Evolutionary conservation across 2,888 invertebrate genomes (phyloP), one percentile per base, ranked within the genome.

Genomic region (Drosophila pegasa): DNA sequence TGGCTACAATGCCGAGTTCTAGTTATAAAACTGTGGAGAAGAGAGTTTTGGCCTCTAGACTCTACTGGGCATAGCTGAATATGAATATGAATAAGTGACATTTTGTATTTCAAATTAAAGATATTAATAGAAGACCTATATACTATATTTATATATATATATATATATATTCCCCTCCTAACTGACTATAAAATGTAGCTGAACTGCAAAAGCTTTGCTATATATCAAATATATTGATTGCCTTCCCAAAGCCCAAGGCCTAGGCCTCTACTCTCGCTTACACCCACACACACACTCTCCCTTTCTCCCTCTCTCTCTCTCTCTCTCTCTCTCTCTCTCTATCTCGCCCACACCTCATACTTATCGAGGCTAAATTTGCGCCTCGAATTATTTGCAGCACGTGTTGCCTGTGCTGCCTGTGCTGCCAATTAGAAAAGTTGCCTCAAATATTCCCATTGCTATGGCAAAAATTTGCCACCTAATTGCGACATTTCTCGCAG

Each of bases 401-500:
- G 62, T 62, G 75, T 64, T 29, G 65, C 45, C 51, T 37, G 52
- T n/a, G 45, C 55, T 25, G 38, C 48, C 40, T 67, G 52, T 67
- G 67, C 68, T 27, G 40, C 45, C 66, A 71, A 76, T 76, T 74
- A 62, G 70, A 29, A 71, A 75, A 75, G 65, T 74, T 75, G 45
- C 40, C 25, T 51, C 5, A 27, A 45, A 18, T 40, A 57, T 43
- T 43, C 43, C 65, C 51, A 43, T 29, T 12, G 65, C 45, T 10
- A 40, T 37, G 43, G 29, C 50, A 43, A 45, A 35, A 51, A 38
- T 57, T 27, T 33, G 35, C 45, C 59, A 63, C 48, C 81, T 87
- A 84, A 87, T 80, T 87, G 81, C 67, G 47, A 66, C 75, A 81
- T 70, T 78, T 71, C 78, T 74, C 65, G 56, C 78, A 68, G 81